These are phyloP conservation scores for Falco biarmicus DNA, from an alignment of 2,797 vertebrate genomes.

Conservation along the genomic window DNA sequence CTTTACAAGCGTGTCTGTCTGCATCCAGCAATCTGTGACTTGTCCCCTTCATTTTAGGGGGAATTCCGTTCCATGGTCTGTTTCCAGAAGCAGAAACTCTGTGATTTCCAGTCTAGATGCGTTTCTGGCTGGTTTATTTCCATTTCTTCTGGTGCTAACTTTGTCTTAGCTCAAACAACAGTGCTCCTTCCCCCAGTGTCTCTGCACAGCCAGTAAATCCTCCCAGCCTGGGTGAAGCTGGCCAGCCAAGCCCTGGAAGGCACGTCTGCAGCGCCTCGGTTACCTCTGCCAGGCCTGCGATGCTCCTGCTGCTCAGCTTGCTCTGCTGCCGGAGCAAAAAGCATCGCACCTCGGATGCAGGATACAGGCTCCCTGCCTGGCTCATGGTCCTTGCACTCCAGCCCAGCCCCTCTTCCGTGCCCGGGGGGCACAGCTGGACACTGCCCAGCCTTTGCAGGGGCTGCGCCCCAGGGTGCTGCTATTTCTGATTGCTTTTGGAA, in stretches of 20 bases:
- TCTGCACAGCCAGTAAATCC: neutral
- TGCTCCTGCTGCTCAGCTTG: neutral
- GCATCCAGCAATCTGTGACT: neutral
- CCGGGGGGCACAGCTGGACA: rapidly evolving
- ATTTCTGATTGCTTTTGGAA: neutral
- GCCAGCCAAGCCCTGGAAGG: neutral
- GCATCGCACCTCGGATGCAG: rapidly evolving
- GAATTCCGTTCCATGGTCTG: neutral
- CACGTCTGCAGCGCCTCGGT: neutral
- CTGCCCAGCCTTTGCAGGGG: rapidly evolving
- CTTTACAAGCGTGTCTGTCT: neutral
- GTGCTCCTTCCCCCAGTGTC: neutral
- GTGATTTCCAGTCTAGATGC: neutral
- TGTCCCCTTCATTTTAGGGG: neutral
- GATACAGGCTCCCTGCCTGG: neutral
- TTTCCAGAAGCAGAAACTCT: neutral
- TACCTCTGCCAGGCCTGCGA: neutral
- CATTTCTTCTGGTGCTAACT: neutral
- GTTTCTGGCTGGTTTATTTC: neutral
- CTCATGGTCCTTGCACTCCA: rapidly evolving
- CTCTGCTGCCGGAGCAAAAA: neutral
- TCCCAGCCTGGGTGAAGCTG: neutral
- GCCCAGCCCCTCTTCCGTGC: neutral
- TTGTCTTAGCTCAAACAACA: neutral
- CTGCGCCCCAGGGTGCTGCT: neutral